A percentile compares a stretch with the other conserved stretches of the same genome.
These are phyloP conservation scores for Eueides isabella DNA, from an alignment of 1,140 invertebrate species.

Conservation along the genomic window DNA sequence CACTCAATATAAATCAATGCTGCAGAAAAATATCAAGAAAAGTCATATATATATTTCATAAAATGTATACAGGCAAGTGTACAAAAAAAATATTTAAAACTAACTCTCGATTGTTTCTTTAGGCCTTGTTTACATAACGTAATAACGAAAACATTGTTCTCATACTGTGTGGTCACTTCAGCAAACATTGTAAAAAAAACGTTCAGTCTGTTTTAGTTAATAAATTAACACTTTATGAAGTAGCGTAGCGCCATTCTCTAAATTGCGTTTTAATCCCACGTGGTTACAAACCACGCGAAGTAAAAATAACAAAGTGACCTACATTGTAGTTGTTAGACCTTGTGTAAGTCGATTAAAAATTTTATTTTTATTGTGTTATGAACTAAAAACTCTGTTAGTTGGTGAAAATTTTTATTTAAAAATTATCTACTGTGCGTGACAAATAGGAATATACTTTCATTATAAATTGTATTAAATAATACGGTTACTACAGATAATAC, in stretches of 20 bases:
- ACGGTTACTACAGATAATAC: too few species aligned
- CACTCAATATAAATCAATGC: not conserved
- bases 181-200: not conserved
- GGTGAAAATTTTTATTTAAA: not conserved
- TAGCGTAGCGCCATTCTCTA: slow-evolving; percentile 23
- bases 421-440: not conserved
- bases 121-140: not conserved
- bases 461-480: too few species aligned
- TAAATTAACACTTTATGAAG: slow-evolving; percentile 27
- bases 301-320: slow-evolving; percentile 24
- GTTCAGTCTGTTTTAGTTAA: slow-evolving; percentile 13
- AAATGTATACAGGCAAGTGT: not conserved
- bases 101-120: not conserved
- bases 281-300: slow-evolving; percentile 30
- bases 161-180: not conserved
- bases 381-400: not conserved
- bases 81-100: not conserved
- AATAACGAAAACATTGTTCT: not conserved
- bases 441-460: too few species aligned
- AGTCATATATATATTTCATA: not conserved
- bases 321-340: slow-evolving; percentile 8
- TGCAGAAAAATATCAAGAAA: not conserved
- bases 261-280: slow-evolving; percentile 27
- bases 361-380: slow-evolving; percentile 13
- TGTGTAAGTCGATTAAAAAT: slow-evolving; percentile 19